Conservation (phyloP, 2,113 vertebrate species). For the Cettia cetti region DNA sequence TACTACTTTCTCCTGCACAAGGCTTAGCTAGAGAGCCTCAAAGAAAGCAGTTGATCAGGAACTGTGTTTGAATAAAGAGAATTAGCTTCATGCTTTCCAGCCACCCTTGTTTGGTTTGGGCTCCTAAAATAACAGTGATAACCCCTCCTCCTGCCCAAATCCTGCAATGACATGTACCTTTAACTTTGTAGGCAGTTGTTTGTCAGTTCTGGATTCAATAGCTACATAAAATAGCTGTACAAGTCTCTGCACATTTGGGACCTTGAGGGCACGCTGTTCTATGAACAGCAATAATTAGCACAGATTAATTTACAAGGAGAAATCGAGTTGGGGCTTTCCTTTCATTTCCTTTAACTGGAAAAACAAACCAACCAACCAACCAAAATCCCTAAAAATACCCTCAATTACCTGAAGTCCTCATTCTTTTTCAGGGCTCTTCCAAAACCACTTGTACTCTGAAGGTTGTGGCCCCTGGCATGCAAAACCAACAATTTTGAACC, state of each 20-base stretch:
- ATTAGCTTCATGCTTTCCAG: neutral
- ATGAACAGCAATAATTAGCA: constrained; percentile 24
- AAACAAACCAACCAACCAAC: neutral
- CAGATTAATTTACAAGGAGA: neutral
- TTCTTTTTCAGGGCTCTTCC: neutral
- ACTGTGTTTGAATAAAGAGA: neutral
- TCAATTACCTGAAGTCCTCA: neutral
- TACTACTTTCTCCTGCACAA: neutral
- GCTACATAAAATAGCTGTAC: neutral
- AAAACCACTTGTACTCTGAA: neutral
- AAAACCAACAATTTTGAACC: neutral
- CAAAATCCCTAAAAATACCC: neutral
- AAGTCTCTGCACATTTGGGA: neutral
- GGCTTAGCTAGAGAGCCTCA: neutral
- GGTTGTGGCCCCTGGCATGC: neutral
- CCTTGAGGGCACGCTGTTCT: neutral
- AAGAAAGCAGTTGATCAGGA: neutral
- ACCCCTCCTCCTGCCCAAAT: neutral
- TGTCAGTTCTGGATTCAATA: neutral
- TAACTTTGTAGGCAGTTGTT: neutral
- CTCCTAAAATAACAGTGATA: neutral
- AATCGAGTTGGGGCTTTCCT: neutral
- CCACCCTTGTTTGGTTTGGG: neutral
- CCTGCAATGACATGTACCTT: neutral
- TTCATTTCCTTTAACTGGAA: neutral